Conservation (phyloP, 2,888 invertebrate species). For the Dinocampus coccinellae region DNA sequence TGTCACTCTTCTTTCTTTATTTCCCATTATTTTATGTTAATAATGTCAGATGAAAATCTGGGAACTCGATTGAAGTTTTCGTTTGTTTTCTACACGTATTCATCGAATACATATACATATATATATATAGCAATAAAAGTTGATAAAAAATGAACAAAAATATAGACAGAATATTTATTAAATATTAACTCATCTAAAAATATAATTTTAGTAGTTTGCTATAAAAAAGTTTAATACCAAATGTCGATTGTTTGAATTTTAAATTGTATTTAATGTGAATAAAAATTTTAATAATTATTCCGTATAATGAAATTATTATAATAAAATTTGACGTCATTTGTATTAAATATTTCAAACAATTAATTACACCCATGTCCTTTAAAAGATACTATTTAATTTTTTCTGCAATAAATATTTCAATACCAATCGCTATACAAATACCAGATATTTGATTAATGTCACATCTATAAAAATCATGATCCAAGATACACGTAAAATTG, state of each 20-base stretch:
- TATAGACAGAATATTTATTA: not conserved
- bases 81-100: not conserved
- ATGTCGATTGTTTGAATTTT: not conserved
- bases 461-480: not conserved
- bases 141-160: not conserved
- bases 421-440: not conserved
- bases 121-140: not conserved
- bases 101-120: not conserved
- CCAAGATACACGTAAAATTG: conserved; percentile 1
- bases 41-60: not conserved
- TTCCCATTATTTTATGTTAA: conserved; percentile 33
- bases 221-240: not conserved
- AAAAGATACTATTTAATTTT: not conserved
- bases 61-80: not conserved
- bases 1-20: too few relatives aligned
- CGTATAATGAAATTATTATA: not conserved
- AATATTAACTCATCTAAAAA: not conserved
- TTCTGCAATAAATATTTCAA: not conserved
- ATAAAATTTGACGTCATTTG: not conserved
- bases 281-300: not conserved
- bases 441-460: not conserved
- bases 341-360: not conserved
- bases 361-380: not conserved
- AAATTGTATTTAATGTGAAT: not conserved
- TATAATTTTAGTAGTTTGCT: not conserved